phyloP scores from a whole-genome alignment of 53 echinoderm and acorn worm genomes.

The Hippasteria phrygiana region DNA sequence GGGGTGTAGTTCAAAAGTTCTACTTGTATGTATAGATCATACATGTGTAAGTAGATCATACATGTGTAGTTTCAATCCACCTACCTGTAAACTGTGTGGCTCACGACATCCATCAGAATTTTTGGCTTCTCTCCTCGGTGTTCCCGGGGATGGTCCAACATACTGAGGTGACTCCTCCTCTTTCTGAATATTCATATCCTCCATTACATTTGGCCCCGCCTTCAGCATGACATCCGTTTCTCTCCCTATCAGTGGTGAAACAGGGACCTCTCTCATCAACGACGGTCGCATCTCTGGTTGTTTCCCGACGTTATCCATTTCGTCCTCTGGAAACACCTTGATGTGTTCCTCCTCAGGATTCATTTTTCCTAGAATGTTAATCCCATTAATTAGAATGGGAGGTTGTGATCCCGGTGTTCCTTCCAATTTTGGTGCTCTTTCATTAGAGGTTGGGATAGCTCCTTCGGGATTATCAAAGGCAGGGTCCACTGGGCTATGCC shows the following conservation, averaged over 20 bases:
- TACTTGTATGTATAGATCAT: no score
- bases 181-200: slow-evolving; percentile 41
- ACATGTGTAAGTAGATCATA: no score
- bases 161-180: slow-evolving; percentile 16
- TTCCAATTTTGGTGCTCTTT: background rate
- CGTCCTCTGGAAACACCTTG: background rate
- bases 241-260: background rate
- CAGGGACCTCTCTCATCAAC: background rate
- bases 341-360: background rate
- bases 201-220: background rate
- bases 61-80: background rate
- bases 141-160: background rate
- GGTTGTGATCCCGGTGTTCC: background rate
- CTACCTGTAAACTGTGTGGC: background rate
- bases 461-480: slow-evolving; percentile 5
- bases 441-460: background rate
- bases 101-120: background rate
- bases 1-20: no score
- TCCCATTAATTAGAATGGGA: background rate
- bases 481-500: background rate
- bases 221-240: background rate
- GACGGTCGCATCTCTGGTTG: background rate
- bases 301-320: background rate
- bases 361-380: background rate
- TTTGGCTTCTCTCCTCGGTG: background rate